Base-by-base conservation (phyloP, 2,888 invertebrate species). In the Augiades crinisus region DNA sequence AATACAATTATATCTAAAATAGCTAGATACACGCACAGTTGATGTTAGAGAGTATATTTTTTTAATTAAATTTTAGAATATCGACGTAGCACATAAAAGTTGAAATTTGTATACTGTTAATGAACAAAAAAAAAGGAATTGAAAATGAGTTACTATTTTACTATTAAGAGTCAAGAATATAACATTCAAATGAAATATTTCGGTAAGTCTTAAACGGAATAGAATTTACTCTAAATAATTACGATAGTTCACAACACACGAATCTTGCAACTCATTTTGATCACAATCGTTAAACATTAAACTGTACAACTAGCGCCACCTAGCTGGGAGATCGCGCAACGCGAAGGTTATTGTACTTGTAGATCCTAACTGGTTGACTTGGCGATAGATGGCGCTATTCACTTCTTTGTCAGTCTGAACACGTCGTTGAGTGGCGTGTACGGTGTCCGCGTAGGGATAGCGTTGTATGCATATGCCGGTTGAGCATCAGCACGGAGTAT, bases 401-500 rank as follows among this genome's bases (percentile, higher is more conserved):
- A 80, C 62, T 85, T 86, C 62, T 78, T 85, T 21, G 61, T 70
- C 47, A 87, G 74, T 68, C 88, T 75, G 62, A 89, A 90, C 1
- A 90, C 87, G 58, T 90, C 89, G 65, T 90, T 88, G 54, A 89
- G 76, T 0, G 88, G 86, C n/a, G 85, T 49, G 68, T 90, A 90
- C 3, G 90, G 84, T 47, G 90, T 86, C 60, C 88, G 67, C 45
- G 88, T 81, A 0, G 90, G 79, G 55, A 88, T 87, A 27, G 84
- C 75, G 64, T 90, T 88, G 74, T 76, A 90, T 0, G 79, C 76
- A 60, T 73, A 88, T 1, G 85, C 67, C 0, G 92, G 90, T 72
- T 95, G 94, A 14, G 95, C 93, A 75, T 96, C 95, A 7, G 95
- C 95, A 67, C 95, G 91, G 45, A 96, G 89, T 70, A 96, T 96